A percentile compares a stretch with the other conserved stretches of the same genome.
phyloP scores from a whole-genome alignment of 2,113 vertebrate species.

The Alexandromys fortis region DNA sequence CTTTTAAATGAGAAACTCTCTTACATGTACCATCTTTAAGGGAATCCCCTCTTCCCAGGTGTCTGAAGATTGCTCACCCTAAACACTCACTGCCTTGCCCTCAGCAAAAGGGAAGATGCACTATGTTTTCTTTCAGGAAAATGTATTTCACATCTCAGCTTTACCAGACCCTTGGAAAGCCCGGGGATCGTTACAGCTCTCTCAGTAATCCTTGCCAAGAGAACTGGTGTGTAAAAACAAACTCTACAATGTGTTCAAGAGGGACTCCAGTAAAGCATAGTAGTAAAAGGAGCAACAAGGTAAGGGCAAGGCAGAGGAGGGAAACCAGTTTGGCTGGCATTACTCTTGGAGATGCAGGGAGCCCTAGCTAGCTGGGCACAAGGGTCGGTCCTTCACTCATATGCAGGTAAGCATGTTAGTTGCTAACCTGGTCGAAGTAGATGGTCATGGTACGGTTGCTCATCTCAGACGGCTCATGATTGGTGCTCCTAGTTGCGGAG shows the following conservation, averaged over 20 bases:
- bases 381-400: neutral
- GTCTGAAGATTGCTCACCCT: neutral
- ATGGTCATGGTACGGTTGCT: conserved; percentile 99
- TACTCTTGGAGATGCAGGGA: neutral
- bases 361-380: neutral
- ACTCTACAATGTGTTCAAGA: accelerated
- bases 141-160: neutral
- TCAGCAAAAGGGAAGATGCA: accelerated
- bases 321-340: neutral
- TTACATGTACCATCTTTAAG: neutral
- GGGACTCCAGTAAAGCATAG: neutral
- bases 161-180: neutral
- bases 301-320: too few relatives aligned
- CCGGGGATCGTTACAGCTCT: too few relatives aligned
- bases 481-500: conserved; percentile 96
- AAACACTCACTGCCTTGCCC: accelerated
- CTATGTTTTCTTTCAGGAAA: too few relatives aligned
- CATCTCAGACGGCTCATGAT: conserved; percentile 98
- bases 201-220: neutral
- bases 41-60: neutral
- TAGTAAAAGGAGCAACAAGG: accelerated
- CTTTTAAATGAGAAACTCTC: neutral
- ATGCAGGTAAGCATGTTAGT: neutral
- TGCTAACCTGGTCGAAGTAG: conserved; percentile 98
- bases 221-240: neutral